A percentile compares a stretch with the other conserved stretches of the same genome.
phyloP scores from a whole-genome alignment of 2,113 vertebrate genomes.

The Diadophis punctatus region DNA sequence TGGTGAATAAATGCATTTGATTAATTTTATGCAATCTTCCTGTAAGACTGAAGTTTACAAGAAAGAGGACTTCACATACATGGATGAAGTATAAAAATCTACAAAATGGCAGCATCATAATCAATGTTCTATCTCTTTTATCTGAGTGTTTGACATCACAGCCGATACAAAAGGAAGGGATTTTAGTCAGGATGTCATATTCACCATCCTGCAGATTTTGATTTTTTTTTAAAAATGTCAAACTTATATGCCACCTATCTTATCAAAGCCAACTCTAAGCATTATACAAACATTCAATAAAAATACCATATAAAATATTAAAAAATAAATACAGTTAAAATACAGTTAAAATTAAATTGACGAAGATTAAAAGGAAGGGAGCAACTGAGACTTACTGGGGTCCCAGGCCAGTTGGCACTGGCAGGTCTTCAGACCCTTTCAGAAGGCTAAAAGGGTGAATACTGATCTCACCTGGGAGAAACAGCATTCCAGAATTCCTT shows the following conservation, averaged over 20 bases:
- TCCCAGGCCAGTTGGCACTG: background rate
- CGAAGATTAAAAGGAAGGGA: background rate
- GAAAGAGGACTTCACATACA: background rate
- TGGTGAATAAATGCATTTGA: background rate
- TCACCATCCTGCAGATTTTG: background rate
- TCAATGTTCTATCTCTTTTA: background rate
- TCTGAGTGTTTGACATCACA: background rate
- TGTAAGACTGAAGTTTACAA: background rate
- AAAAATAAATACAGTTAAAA: background rate
- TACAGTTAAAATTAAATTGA: background rate
- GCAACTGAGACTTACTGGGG: background rate
- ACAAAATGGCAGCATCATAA: background rate
- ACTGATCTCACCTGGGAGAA: background rate
- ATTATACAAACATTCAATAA: background rate
- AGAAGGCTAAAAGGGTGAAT: background rate
- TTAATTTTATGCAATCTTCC: background rate
- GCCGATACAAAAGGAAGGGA: background rate
- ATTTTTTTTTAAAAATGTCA: background rate
- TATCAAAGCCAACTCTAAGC: background rate
- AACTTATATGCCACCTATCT: background rate
- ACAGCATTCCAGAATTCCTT: background rate
- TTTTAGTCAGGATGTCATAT: background rate
- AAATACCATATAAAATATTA: background rate
- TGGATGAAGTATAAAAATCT: background rate
- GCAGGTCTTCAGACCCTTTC: background rate